Evolutionary conservation across 2,797 vertebrate genomes (phyloP).

Genomic region (Ara ararauna): DNA sequence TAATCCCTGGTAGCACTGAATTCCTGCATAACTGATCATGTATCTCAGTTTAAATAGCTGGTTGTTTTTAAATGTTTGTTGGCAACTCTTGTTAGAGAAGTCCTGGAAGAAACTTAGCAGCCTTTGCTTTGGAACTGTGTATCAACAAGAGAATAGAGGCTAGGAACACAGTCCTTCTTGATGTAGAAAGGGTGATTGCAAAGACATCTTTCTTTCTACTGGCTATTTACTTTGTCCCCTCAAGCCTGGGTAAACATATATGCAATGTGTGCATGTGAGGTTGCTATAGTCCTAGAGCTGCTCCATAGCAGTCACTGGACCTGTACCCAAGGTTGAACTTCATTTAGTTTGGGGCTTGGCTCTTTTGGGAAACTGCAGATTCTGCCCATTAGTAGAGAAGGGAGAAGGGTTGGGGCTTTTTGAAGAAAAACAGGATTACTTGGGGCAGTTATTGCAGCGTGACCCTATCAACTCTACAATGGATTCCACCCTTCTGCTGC

Average conservation of each 20-base stretch:
- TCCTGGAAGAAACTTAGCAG: constrained; percentile 14
- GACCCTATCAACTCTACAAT: neutral
- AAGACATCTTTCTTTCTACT: constrained; percentile 30
- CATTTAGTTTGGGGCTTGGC: neutral
- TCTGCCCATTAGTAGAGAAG: neutral
- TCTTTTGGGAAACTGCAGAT: constrained; percentile 20
- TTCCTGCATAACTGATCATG: constrained; percentile 37
- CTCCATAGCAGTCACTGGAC: neutral
- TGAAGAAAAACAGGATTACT: neutral
- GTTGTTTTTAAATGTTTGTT: constrained; percentile 15
- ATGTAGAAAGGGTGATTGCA: neutral
- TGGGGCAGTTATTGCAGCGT: constrained; percentile 3
- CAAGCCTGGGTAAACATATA: neutral
- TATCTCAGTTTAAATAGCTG: constrained; percentile 36
- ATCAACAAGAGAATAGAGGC: neutral
- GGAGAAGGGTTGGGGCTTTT: neutral
- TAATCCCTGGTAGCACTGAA: constrained; percentile 37
- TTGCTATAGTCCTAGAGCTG: neutral
- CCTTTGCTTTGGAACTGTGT: constrained; percentile 32
- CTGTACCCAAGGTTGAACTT: neutral
- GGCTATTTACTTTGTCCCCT: neutral
- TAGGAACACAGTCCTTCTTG: neutral
- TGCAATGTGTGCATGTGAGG: neutral
- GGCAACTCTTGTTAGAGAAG: neutral
- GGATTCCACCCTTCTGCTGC: neutral